Evolutionary conservation across 2,113 vertebrate species (phyloP).

Genomic region (Ceuthmochares aereus): DNA sequence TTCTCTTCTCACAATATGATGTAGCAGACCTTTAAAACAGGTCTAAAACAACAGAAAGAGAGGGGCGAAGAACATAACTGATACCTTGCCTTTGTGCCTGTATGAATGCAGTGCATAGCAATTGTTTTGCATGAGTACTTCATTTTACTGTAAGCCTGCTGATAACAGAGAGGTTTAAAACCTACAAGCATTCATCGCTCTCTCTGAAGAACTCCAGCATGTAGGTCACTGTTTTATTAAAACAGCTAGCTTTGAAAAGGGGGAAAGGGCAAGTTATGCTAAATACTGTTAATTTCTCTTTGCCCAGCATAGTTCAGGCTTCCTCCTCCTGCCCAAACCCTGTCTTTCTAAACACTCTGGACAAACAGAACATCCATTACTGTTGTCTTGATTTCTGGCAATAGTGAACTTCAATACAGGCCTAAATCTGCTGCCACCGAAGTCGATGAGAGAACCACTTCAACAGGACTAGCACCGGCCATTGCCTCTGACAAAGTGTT

Average conservation of each 20-base stretch:
- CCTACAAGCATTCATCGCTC: background rate
- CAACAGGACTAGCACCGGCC: accelerated
- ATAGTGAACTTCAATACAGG: background rate
- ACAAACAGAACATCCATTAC: background rate
- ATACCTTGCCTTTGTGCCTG: background rate
- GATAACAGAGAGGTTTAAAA: background rate
- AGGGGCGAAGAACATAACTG: background rate
- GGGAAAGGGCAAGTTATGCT: background rate
- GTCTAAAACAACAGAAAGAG: background rate
- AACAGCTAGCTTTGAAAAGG: background rate
- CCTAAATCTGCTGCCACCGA: background rate
- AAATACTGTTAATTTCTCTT: background rate
- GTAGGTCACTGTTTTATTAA: background rate
- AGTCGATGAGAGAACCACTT: background rate
- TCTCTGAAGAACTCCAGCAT: background rate
- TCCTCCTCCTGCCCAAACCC: background rate
- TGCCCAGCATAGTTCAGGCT: background rate
- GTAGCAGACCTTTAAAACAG: background rate
- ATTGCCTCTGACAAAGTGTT: background rate
- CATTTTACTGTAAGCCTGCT: background rate
- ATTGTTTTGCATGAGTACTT: background rate
- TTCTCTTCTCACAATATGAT: background rate
- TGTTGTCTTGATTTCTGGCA: background rate
- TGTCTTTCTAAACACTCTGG: background rate
- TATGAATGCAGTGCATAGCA: background rate